Evolutionary conservation across 53 echinoderm and acorn worm genomes (phyloP).

Genomic region (Temnopleurus reevesii): DNA sequence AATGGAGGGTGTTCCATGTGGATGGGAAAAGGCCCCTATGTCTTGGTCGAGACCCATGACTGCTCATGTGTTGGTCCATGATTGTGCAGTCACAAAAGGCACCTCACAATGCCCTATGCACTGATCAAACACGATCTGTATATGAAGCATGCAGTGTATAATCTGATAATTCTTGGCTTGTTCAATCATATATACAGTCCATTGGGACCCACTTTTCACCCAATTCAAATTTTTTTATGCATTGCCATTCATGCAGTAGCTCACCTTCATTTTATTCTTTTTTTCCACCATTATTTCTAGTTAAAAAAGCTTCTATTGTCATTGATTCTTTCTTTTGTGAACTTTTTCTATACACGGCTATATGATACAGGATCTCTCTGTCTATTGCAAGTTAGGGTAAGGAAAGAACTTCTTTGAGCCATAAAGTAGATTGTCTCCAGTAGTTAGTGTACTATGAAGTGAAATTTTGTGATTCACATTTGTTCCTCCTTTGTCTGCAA

Average conservation of each 20-base stretch:
- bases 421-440: too few relatives aligned
- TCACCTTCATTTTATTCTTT: background rate
- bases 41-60: conserved; percentile 26
- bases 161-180: conserved; percentile 56
- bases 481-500: too few relatives aligned
- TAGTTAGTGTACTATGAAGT: too few relatives aligned
- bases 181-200: background rate
- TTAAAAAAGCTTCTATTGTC: background rate
- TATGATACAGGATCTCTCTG: too few relatives aligned
- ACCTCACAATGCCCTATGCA: conserved; percentile 37
- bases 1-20: conserved; percentile 25
- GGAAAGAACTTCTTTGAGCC: too few relatives aligned
- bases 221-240: background rate
- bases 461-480: too few relatives aligned
- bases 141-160: conserved; percentile 55
- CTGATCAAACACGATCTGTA: conserved; percentile 45
- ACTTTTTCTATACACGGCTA: too few relatives aligned
- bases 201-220: background rate
- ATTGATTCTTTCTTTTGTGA: background rate
- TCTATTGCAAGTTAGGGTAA: too few relatives aligned
- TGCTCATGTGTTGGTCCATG: conserved; percentile 41
- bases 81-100: conserved; percentile 47
- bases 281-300: background rate
- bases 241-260: background rate
- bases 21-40: background rate